A percentile compares a stretch with the other conserved stretches of the same genome.
These are phyloP conservation scores for Egretta garzetta DNA, from an alignment of 2,113 vertebrate genomes.

Conservation along the genomic window DNA sequence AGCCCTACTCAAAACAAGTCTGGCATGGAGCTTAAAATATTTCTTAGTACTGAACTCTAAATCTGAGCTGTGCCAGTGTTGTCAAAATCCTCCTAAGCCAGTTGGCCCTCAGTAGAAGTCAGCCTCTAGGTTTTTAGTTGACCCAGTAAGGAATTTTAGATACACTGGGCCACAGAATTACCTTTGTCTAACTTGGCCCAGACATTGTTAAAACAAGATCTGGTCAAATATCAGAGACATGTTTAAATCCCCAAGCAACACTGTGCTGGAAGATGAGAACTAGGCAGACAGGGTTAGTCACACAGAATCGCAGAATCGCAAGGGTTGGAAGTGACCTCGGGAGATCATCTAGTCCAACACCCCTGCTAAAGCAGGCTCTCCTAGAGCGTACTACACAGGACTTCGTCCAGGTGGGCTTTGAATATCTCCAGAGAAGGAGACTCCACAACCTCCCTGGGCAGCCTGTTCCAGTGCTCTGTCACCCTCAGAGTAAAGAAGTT, in stretches of 20 bases:
- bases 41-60: background rate
- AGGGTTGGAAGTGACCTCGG: no score
- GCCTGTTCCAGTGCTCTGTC: no score
- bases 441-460: no score
- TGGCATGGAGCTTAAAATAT: background rate
- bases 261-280: background rate
- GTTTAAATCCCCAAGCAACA: background rate
- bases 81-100: background rate
- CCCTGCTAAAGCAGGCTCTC: no score
- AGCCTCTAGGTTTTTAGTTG: background rate
- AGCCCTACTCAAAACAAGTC: background rate
- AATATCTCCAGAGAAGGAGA: no score
- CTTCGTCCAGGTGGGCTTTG: no score
- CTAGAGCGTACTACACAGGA: no score
- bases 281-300: background rate
- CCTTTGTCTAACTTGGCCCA: background rate
- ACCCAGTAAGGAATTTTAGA: background rate
- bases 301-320: no score
- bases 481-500: no score
- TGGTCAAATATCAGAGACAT: background rate
- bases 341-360: no score
- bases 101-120: background rate
- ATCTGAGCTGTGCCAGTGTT: background rate
- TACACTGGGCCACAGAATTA: background rate
- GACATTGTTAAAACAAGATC: background rate